These are phyloP conservation scores for Hylia prasina DNA, from an alignment of 2,113 vertebrate genomes.

Conservation along the genomic window DNA sequence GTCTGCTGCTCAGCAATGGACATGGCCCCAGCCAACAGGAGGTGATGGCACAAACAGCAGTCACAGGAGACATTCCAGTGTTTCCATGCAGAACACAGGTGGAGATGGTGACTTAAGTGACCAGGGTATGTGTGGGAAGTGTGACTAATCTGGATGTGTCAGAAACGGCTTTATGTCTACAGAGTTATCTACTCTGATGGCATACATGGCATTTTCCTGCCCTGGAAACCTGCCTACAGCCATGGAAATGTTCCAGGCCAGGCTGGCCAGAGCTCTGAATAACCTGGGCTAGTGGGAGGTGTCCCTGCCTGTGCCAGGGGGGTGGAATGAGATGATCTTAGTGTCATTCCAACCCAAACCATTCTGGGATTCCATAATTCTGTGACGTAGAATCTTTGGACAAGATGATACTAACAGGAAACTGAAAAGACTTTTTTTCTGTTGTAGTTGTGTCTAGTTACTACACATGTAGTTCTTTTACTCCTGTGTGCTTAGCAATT, in stretches of 20 bases:
- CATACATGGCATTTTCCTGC: not conserved
- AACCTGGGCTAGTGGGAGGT: not conserved
- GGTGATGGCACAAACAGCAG: not conserved
- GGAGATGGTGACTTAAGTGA: not conserved
- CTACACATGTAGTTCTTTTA: not conserved
- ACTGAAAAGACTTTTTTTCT: not conserved
- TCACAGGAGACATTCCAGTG: accelerated
- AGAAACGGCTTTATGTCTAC: accelerated
- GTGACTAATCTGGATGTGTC: not conserved
- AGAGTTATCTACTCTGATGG: not conserved
- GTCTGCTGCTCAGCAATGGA: not conserved
- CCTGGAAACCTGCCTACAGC: not conserved
- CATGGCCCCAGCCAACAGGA: not conserved
- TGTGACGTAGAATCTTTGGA: not conserved
- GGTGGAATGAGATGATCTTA: not conserved
- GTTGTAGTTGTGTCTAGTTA: not conserved
- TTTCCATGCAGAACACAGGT: not conserved
- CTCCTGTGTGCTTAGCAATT: not conserved
- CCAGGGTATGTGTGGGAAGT: accelerated
- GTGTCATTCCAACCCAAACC: not conserved
- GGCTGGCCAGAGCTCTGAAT: not conserved
- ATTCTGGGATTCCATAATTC: not conserved
- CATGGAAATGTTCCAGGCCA: not conserved
- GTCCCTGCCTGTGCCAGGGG: not conserved
- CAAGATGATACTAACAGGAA: not conserved